A percentile compares a stretch with the other conserved stretches of the same genome.
Evolutionary conservation across 30 jellyfish, hydroid and myxozoan genomes (phyloP).

Genomic region (Aurelia aurita): DNA sequence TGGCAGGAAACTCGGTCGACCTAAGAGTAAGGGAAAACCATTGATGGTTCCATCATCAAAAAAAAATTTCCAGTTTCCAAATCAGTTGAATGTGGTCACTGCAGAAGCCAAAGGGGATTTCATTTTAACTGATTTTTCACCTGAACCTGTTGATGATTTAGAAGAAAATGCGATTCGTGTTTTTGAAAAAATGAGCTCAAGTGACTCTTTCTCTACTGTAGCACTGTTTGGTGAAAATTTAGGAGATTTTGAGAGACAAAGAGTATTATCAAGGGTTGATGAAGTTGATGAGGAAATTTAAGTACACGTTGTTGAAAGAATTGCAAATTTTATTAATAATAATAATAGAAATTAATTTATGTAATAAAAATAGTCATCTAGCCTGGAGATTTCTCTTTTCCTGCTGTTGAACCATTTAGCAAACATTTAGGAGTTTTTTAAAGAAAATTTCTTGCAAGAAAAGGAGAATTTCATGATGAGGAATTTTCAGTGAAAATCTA

Average conservation of each 20-base stretch:
- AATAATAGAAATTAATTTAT: too few species aligned
- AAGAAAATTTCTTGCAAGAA: too few species aligned
- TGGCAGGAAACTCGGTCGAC: background rate
- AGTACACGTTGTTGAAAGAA: background rate
- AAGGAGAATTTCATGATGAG: too few species aligned
- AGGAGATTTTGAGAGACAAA: slow-evolving; percentile 16
- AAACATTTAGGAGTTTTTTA: too few species aligned
- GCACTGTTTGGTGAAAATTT: slow-evolving; percentile 4
- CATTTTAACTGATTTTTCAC: background rate
- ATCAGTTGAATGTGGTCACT: background rate
- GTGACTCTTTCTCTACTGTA: slow-evolving; percentile 6
- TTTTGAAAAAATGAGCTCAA: background rate
- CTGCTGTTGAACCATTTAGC: too few species aligned
- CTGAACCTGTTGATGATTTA: background rate
- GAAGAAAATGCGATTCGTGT: background rate
- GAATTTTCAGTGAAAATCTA: too few species aligned
- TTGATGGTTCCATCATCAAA: background rate
- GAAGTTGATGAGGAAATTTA: slow-evolving; percentile 6
- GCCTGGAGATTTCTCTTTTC: too few species aligned
- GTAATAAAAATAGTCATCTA: too few species aligned
- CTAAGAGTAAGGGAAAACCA: background rate
- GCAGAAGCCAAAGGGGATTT: slow-evolving; percentile 12
- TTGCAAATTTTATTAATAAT: background rate
- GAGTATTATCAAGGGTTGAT: slow-evolving; percentile 43
- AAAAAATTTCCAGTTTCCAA: too few species aligned